These are phyloP conservation scores for Eudyptes chrysolophus DNA, from an alignment of 2,113 vertebrate species.

Conservation along the genomic window DNA sequence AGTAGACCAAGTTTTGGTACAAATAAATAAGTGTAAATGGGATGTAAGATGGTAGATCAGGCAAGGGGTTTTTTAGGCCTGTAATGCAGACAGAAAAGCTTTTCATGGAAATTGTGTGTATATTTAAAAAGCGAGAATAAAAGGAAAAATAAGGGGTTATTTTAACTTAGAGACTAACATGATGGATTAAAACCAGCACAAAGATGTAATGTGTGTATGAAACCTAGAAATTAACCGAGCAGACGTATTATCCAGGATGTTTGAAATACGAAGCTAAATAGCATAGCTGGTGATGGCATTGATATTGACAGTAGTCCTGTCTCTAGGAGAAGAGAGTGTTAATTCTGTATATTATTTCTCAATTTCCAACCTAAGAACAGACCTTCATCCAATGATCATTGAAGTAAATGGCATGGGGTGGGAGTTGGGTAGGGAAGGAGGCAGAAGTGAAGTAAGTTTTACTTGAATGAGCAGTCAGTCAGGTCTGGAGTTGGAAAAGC, in stretches of 20 bases:
- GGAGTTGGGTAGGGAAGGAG: not conserved
- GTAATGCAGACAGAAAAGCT: not conserved
- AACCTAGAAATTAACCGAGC: not conserved
- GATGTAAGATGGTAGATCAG: not conserved
- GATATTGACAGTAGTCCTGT: not conserved
- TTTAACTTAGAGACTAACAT: not conserved
- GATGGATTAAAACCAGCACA: not conserved
- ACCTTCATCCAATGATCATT: rapidly evolving
- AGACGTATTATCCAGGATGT: not conserved
- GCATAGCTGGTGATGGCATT: too few relatives aligned
- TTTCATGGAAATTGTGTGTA: not conserved
- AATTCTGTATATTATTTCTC: not conserved
- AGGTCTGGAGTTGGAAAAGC: not conserved
- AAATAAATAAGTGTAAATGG: not conserved
- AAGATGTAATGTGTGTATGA: not conserved
- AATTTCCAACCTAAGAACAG: not conserved
- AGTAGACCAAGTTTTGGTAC: not conserved
- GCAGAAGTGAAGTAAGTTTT: not conserved
- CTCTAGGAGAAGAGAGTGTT: not conserved
- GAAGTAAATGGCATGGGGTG: not conserved
- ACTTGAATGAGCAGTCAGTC: not conserved
- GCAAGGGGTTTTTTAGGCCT: not conserved
- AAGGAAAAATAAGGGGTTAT: not conserved
- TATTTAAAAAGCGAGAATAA: not conserved
- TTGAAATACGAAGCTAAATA: not conserved